A percentile compares a stretch with the other conserved stretches of the same genome.
Conservation (phyloP, 2,113 vertebrate genomes). For the Nothobranchius furzeri region DNA sequence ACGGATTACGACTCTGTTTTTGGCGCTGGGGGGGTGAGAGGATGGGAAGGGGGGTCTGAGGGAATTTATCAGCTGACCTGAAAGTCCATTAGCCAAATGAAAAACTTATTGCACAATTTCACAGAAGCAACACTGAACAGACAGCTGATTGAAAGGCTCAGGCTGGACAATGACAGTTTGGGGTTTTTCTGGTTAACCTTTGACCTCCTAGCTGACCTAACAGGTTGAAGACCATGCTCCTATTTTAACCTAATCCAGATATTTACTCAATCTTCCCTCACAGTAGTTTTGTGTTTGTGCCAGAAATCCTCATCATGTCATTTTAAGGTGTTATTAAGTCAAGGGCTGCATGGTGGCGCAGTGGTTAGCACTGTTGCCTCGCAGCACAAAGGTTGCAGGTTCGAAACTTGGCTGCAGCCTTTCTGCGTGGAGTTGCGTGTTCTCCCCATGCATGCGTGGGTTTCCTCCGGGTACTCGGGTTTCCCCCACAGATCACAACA, state of each 20-base stretch:
- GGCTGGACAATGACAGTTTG: background rate
- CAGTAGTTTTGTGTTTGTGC: background rate
- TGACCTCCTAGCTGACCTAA: slow-evolving; percentile 17
- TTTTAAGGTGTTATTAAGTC: background rate
- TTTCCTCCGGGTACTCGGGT: too few relatives aligned
- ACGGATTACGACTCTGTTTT: slow-evolving; percentile 28
- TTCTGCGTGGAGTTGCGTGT: too few relatives aligned
- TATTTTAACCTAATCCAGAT: slow-evolving; percentile 4
- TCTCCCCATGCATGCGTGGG: too few relatives aligned
- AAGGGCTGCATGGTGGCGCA: too few relatives aligned
- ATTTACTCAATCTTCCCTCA: background rate
- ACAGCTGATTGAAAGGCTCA: background rate
- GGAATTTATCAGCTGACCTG: slow-evolving; percentile 8
- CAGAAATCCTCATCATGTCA: background rate
- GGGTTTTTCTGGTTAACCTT: slow-evolving; percentile 21
- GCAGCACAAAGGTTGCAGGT: too few relatives aligned
- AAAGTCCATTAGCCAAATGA: slow-evolving; percentile 46
- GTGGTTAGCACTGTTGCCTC: too few relatives aligned
- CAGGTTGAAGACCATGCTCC: background rate
- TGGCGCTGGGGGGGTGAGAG: slow-evolving; percentile 3
- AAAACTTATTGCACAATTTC: slow-evolving; percentile 13
- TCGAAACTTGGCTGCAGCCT: too few relatives aligned
- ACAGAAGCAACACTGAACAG: slow-evolving; percentile 6
- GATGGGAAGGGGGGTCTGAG: slow-evolving; percentile 15
- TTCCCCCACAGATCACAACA: too few relatives aligned